Percentiles rank a stretch among this genome's conserved stretches.
Conservation (phyloP, 1,140 invertebrate species). For the Contarinia nasturtii region DNA sequence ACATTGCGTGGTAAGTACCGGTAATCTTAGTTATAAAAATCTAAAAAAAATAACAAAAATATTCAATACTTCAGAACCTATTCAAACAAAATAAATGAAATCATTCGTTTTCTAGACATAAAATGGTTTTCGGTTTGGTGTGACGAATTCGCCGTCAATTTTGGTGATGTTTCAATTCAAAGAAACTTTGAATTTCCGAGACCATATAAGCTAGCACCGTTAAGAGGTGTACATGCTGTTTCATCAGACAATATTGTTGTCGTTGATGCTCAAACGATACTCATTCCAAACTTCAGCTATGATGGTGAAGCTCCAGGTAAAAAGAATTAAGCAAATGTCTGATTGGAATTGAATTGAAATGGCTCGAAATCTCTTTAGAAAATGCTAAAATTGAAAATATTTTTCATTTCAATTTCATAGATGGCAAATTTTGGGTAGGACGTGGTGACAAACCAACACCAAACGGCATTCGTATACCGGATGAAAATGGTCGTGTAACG, state of each 20-base stretch:
- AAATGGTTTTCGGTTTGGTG: slow-evolving; percentile 83
- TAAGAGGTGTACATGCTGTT: slow-evolving; percentile 64
- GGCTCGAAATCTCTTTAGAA: neutral
- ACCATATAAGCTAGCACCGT: slow-evolving; percentile 54
- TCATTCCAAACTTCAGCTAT: slow-evolving; percentile 72
- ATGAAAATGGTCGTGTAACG: slow-evolving; percentile 71
- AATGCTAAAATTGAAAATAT: neutral
- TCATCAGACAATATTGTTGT: slow-evolving; percentile 69
- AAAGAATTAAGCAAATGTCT: slow-evolving; percentile 6
- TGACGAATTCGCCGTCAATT: slow-evolving; percentile 75
- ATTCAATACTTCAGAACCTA: too few species aligned
- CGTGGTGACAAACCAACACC: slow-evolving; percentile 52
- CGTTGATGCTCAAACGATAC: slow-evolving; percentile 75
- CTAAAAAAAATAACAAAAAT: too few species aligned
- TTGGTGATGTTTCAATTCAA: slow-evolving; percentile 69
- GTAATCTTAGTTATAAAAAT: too few species aligned
- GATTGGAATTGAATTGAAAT: neutral
- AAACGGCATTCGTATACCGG: slow-evolving; percentile 61
- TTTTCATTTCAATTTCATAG: slow-evolving; percentile 28
- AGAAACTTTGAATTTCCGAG: slow-evolving; percentile 57
- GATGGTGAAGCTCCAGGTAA: slow-evolving; percentile 77
- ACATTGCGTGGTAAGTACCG: too few species aligned
- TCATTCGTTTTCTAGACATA: too few species aligned
- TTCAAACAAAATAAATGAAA: too few species aligned
- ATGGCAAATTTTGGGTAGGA: slow-evolving; percentile 83